These are phyloP conservation scores for Mayetiola destructor DNA, from an alignment of 2,888 invertebrate species.

Conservation along the genomic window DNA sequence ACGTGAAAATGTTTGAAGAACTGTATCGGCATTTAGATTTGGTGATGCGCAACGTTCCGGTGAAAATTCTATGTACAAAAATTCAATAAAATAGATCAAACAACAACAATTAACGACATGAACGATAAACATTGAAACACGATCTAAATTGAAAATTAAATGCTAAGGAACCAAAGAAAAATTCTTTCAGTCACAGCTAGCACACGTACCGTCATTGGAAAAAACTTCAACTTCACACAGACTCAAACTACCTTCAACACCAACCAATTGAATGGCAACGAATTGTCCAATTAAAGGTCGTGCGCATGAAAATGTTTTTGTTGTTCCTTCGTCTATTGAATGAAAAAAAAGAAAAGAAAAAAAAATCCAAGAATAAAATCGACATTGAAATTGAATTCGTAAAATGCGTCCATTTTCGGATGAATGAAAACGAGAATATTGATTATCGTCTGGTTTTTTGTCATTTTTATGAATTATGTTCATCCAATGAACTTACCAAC, in stretches of 20 bases:
- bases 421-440: no score
- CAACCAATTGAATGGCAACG: constrained; percentile 78
- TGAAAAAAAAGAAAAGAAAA: no score
- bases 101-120: not conserved
- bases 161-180: not conserved
- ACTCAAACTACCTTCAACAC: constrained; percentile 77
- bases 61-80: constrained; percentile 53
- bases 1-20: constrained; percentile 66
- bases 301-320: constrained; percentile 80
- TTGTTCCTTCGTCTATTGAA: constrained; percentile 76
- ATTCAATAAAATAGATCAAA: not conserved
- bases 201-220: constrained; percentile 60
- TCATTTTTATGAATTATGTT: not conserved
- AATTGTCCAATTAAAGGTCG: constrained; percentile 71
- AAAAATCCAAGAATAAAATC: not conserved
- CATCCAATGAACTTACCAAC: constrained; percentile 31
- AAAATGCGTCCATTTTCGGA: no score
- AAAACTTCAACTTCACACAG: constrained; percentile 87
- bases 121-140: not conserved
- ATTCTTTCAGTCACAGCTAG: not conserved
- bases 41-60: constrained; percentile 66
- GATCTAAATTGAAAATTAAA: no score
- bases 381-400: not conserved
- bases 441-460: no score
- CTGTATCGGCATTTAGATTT: constrained; percentile 61